Base-by-base conservation (phyloP, 2,888 invertebrate genomes). In the Doris montereyensis region DNA sequence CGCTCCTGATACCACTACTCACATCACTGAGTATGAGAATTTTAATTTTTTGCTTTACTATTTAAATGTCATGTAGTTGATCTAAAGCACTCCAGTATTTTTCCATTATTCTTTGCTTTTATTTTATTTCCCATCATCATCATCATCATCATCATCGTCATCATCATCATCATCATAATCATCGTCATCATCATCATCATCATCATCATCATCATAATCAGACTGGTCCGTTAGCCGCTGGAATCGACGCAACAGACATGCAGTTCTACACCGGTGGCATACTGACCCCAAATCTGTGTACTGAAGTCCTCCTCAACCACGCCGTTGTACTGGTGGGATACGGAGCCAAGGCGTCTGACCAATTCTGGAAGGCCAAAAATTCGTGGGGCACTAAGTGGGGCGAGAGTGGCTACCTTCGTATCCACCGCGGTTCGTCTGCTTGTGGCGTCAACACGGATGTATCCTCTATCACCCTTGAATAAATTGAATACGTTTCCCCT, bases 321-420 rank as follows among this genome's bases (percentile, higher is more conserved):
- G 80, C 87, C 71, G 87, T 88, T 3, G 76, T 88, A n/a, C 35
- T 88, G 74, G 88, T 88, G 30, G 89, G 89, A 0, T 89, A 85
- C 79, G 89, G 86, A 32, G 84, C 81, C 13, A 32, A 86, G 1
- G 85, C 87, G 74, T 84, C 84, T 0, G 85, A 84, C 57, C 83
- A 83, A 0, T 88, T 85, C 81, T 89, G 89, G 89, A 85, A 85
- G 65, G 82, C 88, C 8, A 89, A 89, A 81, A 89, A 89, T 76
- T 89, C 89, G 0, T 89, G 89, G 89, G 89, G 89, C 4, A 76
- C 78, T 4, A 84, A 80, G n/a, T 89, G 89, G 88, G 89, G 89
- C 1, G 84, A 87, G 58, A 30, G 28, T 8, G 76, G 76, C 4
- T 76, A 70, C 21, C 35, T 70, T 0, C 35, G 62, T 10, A 71